These are phyloP conservation scores for Corticium candelabrum DNA, from an alignment of 37 sponge, comb jelly and placozoan species.

Conservation along the genomic window DNA sequence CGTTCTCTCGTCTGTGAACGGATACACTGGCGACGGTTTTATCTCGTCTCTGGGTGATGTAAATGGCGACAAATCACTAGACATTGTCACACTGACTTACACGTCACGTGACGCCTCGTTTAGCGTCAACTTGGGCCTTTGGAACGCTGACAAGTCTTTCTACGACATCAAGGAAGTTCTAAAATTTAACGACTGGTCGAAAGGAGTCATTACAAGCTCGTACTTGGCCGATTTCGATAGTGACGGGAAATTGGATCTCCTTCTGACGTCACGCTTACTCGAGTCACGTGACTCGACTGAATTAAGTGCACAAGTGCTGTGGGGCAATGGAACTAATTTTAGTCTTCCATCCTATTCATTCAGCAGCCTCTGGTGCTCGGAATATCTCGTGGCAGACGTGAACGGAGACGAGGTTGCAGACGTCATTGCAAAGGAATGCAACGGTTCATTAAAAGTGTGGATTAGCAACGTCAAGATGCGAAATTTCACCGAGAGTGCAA, in stretches of 20 bases:
- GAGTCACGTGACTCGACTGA: too few relatives aligned
- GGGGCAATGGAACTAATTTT: too few relatives aligned
- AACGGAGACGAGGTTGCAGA: not conserved
- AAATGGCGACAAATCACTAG: not conserved
- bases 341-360: too few relatives aligned
- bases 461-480: not conserved
- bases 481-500: not conserved
- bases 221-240: not conserved
- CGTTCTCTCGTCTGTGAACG: too few relatives aligned
- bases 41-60: not conserved
- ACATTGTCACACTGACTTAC: not conserved
- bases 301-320: too few relatives aligned
- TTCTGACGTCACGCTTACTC: too few relatives aligned
- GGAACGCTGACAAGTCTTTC: too few relatives aligned
- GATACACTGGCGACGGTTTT: not conserved
- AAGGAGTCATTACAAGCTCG: not conserved
- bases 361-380: not conserved
- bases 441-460: not conserved
- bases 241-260: not conserved
- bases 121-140: too few relatives aligned
- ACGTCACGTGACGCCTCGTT: too few relatives aligned
- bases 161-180: too few relatives aligned
- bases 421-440: not conserved
- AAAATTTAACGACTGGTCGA: too few relatives aligned
- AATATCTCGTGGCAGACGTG: not conserved